Evolutionary conservation across 2,113 vertebrate species (phyloP), one percentile per base, ranked within the genome.

Genomic region (Polypterus senegalus): DNA sequence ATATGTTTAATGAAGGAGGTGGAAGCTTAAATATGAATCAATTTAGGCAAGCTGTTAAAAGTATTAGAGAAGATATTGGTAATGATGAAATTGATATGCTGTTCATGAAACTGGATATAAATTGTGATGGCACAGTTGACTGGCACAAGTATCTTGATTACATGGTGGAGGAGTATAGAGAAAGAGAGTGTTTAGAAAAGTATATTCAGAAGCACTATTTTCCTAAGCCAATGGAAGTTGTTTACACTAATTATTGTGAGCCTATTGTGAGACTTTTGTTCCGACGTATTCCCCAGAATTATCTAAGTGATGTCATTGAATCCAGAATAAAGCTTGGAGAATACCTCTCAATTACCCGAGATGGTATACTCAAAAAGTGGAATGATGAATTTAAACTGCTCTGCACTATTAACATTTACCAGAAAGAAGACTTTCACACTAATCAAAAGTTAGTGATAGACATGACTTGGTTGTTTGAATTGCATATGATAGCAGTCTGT

Each of bases 91-190:
- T 73, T 0, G 63, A 70, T 52, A 68, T 9, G 0, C 56, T 77
- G 10, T 85, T 86, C 64, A 48, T 67, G 65, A 78, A 80, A 66
- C 64, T 77, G 71, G 82, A 71, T 72, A 61, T 56, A 4, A 79
- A 62, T 63, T 78, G 80, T 27, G 72, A 65, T 2, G 77, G 76
- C 67, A 67, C 61, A 6, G 46, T 75, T 62, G 72, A 70, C 60
- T 78, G 79, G 81, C 65, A 66, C 2, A 63, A 67, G 3, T 72
- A 64, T 1, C 48, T 77, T 77, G 68, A 64, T 9, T 67, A 11
- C 2, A 44, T 74, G 68, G 63, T 77, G 3, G 55, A 52, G 0
- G 71, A 74, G 54, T 72, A 66, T 59, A 48, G 58, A 48, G 76
- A 69, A 8, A 69, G 68, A 53, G 74, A 71, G 49, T 46, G 63